phyloP scores from a whole-genome alignment of 1,140 invertebrate species.

The Arion vulgaris region DNA sequence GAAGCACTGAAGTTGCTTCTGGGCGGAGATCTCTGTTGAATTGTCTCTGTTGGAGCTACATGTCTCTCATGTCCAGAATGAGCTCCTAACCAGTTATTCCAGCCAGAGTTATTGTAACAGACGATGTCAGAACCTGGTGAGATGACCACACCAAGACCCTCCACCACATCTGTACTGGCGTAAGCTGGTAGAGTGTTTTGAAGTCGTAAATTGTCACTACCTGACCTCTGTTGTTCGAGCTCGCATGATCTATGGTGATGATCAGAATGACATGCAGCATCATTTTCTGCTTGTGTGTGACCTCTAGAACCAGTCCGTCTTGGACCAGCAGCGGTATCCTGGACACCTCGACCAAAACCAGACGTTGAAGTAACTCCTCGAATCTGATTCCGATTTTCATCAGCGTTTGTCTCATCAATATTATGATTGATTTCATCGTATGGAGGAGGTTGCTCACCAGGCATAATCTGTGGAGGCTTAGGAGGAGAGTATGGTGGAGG shows the following conservation, averaged over 20 bases:
- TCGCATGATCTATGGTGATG: background rate
- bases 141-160: slow-evolving; percentile 15
- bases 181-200: background rate
- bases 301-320: background rate
- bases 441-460: slow-evolving; percentile 65
- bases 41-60: background rate
- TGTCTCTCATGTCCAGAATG: background rate
- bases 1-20: background rate
- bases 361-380: background rate
- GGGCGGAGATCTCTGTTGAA: background rate
- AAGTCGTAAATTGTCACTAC: slow-evolving; percentile 20
- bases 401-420: background rate
- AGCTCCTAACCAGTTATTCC: background rate
- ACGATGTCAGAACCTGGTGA: background rate
- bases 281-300: background rate
- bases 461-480: slow-evolving; percentile 60
- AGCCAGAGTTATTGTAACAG: background rate
- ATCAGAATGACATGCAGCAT: background rate
- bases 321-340: background rate
- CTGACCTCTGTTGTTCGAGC: slow-evolving; percentile 22
- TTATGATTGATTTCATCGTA: slow-evolving; percentile 62
- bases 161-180: slow-evolving; percentile 18
- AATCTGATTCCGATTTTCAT: slow-evolving; percentile 23
- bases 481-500: slow-evolving; percentile 70
- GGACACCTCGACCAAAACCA: background rate